Evolutionary conservation across 1,140 invertebrate species (phyloP).

Genomic region (Drosophila gunungcola): DNA sequence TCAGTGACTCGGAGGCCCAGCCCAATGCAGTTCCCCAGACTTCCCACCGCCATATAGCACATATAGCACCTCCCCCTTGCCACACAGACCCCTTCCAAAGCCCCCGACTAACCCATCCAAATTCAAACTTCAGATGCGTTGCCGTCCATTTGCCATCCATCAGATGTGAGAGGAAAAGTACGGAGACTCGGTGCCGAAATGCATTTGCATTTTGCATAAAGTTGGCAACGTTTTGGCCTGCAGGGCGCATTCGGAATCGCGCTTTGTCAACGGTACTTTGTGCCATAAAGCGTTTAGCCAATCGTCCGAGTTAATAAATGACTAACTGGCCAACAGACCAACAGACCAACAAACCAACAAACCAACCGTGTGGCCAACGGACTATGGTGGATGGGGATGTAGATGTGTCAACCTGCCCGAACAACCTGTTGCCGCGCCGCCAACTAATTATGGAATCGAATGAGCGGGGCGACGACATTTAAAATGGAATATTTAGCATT

Average conservation of each 20-base stretch:
- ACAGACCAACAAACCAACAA: background rate
- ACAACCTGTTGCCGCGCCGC: conserved; percentile 28
- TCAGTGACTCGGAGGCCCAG: conserved; percentile 46
- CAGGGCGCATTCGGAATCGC: conserved; percentile 57
- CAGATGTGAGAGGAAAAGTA: conserved; percentile 38
- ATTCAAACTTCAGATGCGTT: conserved; percentile 41
- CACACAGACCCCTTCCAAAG: background rate
- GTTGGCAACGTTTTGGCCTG: conserved; percentile 67
- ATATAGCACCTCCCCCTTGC: conserved; percentile 18
- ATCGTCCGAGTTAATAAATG: conserved; percentile 32
- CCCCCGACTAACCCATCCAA: conserved; percentile 4
- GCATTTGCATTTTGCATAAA: conserved; percentile 79
- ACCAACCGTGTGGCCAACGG: background rate
- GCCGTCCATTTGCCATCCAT: conserved; percentile 65
- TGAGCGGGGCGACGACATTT: conserved; percentile 57
- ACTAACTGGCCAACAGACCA: conserved; percentile 19
- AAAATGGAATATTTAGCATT: conserved; percentile 81
- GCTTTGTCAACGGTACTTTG: conserved; percentile 75
- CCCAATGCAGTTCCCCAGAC: conserved; percentile 33
- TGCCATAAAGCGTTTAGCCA: conserved; percentile 79
- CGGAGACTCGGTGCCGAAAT: conserved; percentile 44
- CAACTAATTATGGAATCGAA: conserved; percentile 77
- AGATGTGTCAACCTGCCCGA: conserved; percentile 8
- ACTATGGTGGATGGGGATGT: background rate
- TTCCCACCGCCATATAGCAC: conserved; percentile 34